These are phyloP conservation scores for Vimba vimba DNA, from an alignment of 2,113 vertebrate species.

Conservation along the genomic window DNA sequence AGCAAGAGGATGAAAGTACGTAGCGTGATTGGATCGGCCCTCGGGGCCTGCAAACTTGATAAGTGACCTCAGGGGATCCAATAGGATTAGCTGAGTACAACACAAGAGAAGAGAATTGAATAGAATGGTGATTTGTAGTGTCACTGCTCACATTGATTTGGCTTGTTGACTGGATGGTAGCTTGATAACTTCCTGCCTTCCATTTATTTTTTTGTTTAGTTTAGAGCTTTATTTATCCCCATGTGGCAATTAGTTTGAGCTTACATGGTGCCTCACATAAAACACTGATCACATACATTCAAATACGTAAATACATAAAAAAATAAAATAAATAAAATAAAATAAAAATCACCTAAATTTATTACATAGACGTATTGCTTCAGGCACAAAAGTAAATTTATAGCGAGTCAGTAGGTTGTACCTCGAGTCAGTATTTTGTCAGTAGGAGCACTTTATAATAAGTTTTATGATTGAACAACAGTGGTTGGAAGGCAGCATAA, in stretches of 20 bases:
- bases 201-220: too few species aligned
- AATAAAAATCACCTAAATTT: too few species aligned
- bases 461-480: neutral
- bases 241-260: too few species aligned
- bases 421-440: too few species aligned
- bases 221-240: too few species aligned
- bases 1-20: slow-evolving; percentile 44
- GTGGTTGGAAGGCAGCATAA: neutral
- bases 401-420: too few species aligned
- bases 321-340: too few species aligned
- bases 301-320: too few species aligned
- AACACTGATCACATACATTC: too few species aligned
- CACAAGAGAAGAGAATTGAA: slow-evolving; percentile 21
- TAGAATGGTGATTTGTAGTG: slow-evolving; percentile 3
- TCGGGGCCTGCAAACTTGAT: neutral
- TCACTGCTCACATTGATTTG: neutral
- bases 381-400: too few species aligned
- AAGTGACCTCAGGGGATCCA: slow-evolving; percentile 35
- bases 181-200: neutral
- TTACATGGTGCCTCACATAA: too few species aligned
- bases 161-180: neutral
- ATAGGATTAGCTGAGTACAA: slow-evolving; percentile 10
- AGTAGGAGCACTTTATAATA: neutral
- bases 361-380: too few species aligned
- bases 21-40: slow-evolving; percentile 40